Percentiles rank a stretch among this genome's conserved stretches.
Conservation (phyloP, 2,888 invertebrate species). For the Yponomeuta sedellus region DNA sequence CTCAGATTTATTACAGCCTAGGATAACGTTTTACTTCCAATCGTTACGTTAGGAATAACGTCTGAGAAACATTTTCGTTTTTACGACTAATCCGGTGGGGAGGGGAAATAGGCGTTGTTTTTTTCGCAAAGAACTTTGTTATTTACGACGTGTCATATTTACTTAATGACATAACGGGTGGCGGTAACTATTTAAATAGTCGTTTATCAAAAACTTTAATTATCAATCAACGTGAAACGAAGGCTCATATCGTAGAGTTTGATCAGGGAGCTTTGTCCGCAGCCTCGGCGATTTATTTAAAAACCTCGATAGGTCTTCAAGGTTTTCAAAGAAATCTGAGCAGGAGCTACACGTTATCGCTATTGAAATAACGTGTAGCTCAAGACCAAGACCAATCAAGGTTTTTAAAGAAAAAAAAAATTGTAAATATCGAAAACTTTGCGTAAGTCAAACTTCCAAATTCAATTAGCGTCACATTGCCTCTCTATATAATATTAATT, state of each 20-base stretch:
- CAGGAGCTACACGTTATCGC: too few relatives aligned
- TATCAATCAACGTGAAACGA: not conserved
- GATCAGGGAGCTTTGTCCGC: not conserved
- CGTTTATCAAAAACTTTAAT: not conserved
- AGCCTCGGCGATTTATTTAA: not conserved
- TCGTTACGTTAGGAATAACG: not conserved
- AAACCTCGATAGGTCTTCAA: not conserved
- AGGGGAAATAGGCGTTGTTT: not conserved
- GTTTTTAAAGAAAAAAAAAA: too few relatives aligned
- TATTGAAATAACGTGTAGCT: too few relatives aligned
- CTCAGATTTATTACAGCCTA: not conserved
- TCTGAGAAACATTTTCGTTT: not conserved
- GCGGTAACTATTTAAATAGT: not conserved
- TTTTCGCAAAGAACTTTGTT: not conserved
- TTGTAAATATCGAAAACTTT: too few relatives aligned
- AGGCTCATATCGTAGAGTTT: not conserved
- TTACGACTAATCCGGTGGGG: not conserved
- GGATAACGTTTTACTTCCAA: constrained; percentile 6
- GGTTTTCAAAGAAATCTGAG: too few relatives aligned
- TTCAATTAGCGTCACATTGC: too few relatives aligned
- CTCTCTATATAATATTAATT: too few relatives aligned
- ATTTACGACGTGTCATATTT: not conserved
- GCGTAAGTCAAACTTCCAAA: too few relatives aligned
- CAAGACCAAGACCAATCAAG: too few relatives aligned
- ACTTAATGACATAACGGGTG: not conserved